Evolutionary conservation across 2,113 vertebrate genomes (phyloP), one percentile per base, ranked within the genome.

Genomic region (Ovis aries): DNA sequence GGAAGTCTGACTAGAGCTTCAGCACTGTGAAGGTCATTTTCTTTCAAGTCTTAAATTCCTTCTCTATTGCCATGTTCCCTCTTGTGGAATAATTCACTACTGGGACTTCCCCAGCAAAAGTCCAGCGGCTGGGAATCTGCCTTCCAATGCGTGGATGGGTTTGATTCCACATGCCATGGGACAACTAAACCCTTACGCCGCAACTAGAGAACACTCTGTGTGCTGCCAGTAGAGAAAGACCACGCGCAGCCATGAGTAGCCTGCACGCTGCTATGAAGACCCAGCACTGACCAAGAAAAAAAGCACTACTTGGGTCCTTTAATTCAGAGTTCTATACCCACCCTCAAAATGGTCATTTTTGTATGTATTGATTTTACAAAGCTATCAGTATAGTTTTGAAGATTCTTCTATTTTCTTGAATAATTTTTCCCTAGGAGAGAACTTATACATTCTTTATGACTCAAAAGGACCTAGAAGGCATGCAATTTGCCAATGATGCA

Each of bases 1-100:
- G 8, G 31, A 88, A 90, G 27, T 31, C 50, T 59, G 17, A 25
- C 40, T 48, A 82, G 12, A 83, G 19, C 5, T 21, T 36, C 3
- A 29, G 2, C 31, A 60, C 33, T 12, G 3, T 59, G 78, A 77
- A 74, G 21, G 29, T 81, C 6, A 45, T 64, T n/a, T 50, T 74
- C 45, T 84, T 83, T 98, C 84, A 92, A 25, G 29, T 8, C 59
- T 48, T 21, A 94, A 88, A 88, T 77, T 53, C 16, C 17, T 84
- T 94, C 36, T 64, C 16, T 78, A 29, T 29, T 67, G 5, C 52
- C 36, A 31, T 29, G 1, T 52, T 96, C 91, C 21, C 12, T 90
- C 64, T 59, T 80, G 23, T 45, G 23, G 23, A 48, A 19, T 59
- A n/a, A 90, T 36, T 89, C 21, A 74, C 64, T 87, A 59, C 12